Base-by-base conservation (phyloP, 2,113 vertebrate genomes). In the Mirounga angustirostris region DNA sequence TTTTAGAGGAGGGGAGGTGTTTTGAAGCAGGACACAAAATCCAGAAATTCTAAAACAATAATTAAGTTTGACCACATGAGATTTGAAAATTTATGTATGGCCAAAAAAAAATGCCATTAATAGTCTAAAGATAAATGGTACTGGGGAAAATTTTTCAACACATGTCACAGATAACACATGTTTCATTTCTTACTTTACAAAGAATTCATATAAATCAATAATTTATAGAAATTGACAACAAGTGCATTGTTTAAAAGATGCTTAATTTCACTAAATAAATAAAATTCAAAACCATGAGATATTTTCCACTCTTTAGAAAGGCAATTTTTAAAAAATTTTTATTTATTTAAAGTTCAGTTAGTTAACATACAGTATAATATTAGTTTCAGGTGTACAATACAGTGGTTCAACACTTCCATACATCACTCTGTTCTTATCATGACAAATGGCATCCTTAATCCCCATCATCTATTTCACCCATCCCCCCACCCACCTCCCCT, bases 141-240 rank as follows among this genome's bases (percentile, higher is more conserved):
- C 43, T 56, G 28, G 21, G 26, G 15, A 85, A 88, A 94, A 87
- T 3, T 16, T 54, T 91, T 71, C 56, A 88, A 80, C 7, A 69
- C 21, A 19, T 50, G 86, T 74, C 65, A 82, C 76, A 87, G 74
- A 52, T 16, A 63, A 87, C 21, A 63, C 24, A 30, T 9, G 4
- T 84, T 90, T 95, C 43, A 84, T 61, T 86, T 96, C 36, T 94
- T 83, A 90, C 59, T 85, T 96, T 94, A 87, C 0, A 36, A 83
- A 80, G 24, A 78, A 18, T 58, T 67, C 52, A 50, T 18, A 54
- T 69, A 92, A 81, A 85, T 82, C 24, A 76, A 85, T 95, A 93
- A 67, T 87, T 86, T 83, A 73, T 1, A 67, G 67, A 91, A 89
- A 71, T 22, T 82, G 28, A 89, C 26, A 76, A 76, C 13, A 78